Conservation (phyloP, 2,797 vertebrate genomes). For the Etheostoma nigrum region DNA sequence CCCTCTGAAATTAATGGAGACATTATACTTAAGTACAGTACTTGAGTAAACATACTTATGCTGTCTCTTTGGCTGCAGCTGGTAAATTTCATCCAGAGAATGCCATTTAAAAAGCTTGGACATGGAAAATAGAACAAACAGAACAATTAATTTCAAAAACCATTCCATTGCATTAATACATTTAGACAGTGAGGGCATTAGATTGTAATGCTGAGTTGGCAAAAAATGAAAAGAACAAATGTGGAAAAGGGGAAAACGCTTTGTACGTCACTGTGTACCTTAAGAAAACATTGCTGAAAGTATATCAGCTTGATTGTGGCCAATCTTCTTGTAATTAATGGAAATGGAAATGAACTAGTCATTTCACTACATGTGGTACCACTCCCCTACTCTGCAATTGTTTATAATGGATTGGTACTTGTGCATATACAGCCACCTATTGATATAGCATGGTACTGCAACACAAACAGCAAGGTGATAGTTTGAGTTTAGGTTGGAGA, state of each 20-base stretch:
- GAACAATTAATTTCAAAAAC: constrained; percentile 26
- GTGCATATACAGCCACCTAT: constrained; percentile 47
- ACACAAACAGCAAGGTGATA: background rate
- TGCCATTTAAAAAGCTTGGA: constrained; percentile 19
- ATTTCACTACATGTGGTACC: constrained; percentile 31
- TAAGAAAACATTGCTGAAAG: constrained; percentile 13
- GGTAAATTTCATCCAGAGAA: constrained; percentile 10
- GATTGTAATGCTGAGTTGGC: constrained; percentile 28
- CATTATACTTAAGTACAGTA: background rate
- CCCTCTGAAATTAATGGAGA: background rate
- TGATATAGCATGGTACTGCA: constrained; percentile 15
- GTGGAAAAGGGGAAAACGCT: background rate
- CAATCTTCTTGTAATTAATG: constrained; percentile 3
- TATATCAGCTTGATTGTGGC: background rate
- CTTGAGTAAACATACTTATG: background rate
- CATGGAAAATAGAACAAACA: background rate
- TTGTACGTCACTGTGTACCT: background rate
- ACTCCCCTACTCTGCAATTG: constrained; percentile 38
- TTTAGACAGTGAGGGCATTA: constrained; percentile 21
- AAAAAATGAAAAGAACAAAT: constrained; percentile 6
- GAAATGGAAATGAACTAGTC: constrained; percentile 30
- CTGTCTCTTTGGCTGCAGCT: background rate
- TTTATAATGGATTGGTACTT: constrained; percentile 7
- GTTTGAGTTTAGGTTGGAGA: background rate
- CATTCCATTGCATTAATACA: constrained; percentile 27